Percentiles rank a stretch among this genome's conserved stretches.
These are phyloP conservation scores for Porites divaricata DNA, from an alignment of 92 coral and sea anemone genomes.

Conservation along the genomic window DNA sequence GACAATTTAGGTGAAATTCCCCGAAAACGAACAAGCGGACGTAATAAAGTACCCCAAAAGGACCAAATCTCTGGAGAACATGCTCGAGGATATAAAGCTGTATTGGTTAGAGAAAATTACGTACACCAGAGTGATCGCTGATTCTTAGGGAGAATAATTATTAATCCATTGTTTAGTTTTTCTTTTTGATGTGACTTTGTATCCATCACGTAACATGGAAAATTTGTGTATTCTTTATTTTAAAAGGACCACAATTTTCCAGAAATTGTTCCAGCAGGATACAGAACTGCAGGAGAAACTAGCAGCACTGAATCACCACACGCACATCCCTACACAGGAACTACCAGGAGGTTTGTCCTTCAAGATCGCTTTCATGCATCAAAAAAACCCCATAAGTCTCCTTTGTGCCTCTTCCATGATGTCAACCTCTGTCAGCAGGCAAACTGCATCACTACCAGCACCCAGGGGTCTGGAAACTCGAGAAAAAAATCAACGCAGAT, in stretches of 20 bases:
- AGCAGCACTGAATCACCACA: neutral
- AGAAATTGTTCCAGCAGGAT: too few relatives aligned
- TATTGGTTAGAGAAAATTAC: conserved; percentile 30
- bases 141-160: neutral
- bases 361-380: conserved; percentile 21
- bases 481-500: conserved; percentile 19
- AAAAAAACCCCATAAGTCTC: conserved; percentile 30
- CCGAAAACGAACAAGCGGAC: too few relatives aligned
- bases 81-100: conserved; percentile 1
- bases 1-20: too few relatives aligned
- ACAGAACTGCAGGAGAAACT: too few relatives aligned
- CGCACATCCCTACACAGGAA: conserved; percentile 16
- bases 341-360: neutral
- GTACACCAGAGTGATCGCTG: conserved; percentile 8
- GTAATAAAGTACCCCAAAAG: too few relatives aligned
- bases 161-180: too few relatives aligned
- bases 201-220: too few relatives aligned
- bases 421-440: conserved; percentile 21
- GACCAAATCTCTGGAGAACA: too few relatives aligned
- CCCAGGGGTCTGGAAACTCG: neutral
- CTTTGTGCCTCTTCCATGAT: conserved; percentile 18
- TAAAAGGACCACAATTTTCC: too few relatives aligned
- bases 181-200: too few relatives aligned
- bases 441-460: conserved; percentile 11
- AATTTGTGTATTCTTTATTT: too few relatives aligned